Base-by-base conservation (phyloP, 2,113 vertebrate species). In the Verasper variegatus region DNA sequence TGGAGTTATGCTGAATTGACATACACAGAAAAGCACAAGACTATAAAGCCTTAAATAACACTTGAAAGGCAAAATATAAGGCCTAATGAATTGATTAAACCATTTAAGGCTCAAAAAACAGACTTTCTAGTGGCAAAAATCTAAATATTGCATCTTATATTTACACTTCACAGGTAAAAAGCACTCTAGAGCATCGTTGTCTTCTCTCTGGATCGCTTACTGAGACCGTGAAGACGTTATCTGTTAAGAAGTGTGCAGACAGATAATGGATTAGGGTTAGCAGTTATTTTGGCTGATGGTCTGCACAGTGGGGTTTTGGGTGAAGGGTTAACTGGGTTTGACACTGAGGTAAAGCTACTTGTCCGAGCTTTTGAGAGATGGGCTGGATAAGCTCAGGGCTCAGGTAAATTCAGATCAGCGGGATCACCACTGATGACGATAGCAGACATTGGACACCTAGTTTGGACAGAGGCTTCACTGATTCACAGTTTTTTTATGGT, bases 251-350 rank as follows among this genome's bases (percentile, higher is more conserved):
- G 69, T 35, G 10, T 4, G 10, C 65, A 69, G 71, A 72, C 78
- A 72, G 80, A 40, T 58, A 35, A 58, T 24, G 75, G 83, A 87
- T 87, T 88, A 86, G 67, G 78, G 72, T 86, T 79, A 82, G 76
- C 60, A 66, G 65, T 85, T 81, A 84, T 89, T 86, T 85, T 83
- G 57, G 64, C 77, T 71, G 68, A 80, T 55, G 66, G 73, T 76
- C 67, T 27, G 27, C 54, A n/a, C 56, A 42, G 49, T 71, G 47
- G 59, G 83, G 62, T 68, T 86, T 83, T 73, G 77, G 85, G 74
- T 80, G 68, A 91, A 71, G 62, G 81, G 77, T 86, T 76, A 85
- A 76, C 18, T 65, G 56, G 49, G 80, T 73, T 81, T 80, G 17
- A 4, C 40, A 47, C 51, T 24, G 37, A 64, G 13, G 68, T 62